Conservation (phyloP, 2,113 vertebrate species). For the Maccullochella peelii region DNA sequence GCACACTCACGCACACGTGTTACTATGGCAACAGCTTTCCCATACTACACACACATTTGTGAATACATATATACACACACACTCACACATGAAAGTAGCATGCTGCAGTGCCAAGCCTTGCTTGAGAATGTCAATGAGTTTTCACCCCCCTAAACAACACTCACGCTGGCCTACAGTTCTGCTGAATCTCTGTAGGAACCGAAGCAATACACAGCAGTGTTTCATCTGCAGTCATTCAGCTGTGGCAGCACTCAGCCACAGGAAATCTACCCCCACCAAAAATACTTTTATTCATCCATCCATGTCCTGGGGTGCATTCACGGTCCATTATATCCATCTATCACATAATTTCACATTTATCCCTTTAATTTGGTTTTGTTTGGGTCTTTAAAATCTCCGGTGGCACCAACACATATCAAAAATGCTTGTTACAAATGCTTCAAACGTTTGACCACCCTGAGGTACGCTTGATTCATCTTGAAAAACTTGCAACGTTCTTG, state of each 20-base stretch:
- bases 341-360: slow-evolving; percentile 12
- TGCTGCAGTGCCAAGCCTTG: slow-evolving; percentile 36
- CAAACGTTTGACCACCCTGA: background rate
- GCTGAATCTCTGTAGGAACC: slow-evolving; percentile 42
- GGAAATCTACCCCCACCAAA: slow-evolving; percentile 52
- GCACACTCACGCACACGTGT: slow-evolving; percentile 28
- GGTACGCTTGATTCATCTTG: background rate
- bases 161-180: slow-evolving; percentile 48
- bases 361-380: background rate
- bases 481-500: background rate
- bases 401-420: background rate
- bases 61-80: slow-evolving; percentile 27
- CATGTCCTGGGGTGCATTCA: slow-evolving; percentile 52
- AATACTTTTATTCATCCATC: slow-evolving; percentile 51
- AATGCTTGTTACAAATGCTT: background rate
- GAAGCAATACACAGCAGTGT: slow-evolving; percentile 34
- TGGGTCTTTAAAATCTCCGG: background rate
- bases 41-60: slow-evolving; percentile 41
- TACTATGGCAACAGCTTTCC: slow-evolving; percentile 69
- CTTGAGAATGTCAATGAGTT: slow-evolving; percentile 68
- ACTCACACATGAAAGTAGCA: slow-evolving; percentile 57
- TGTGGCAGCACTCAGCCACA: slow-evolving; percentile 58
- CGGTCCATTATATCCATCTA: slow-evolving; percentile 8
- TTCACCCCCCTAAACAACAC: slow-evolving; percentile 37
- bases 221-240: slow-evolving; percentile 61